A percentile compares a stretch with the other conserved stretches of the same genome.
phyloP scores from a whole-genome alignment of 1,140 invertebrate genomes.

The Zaprionus ornatus region DNA sequence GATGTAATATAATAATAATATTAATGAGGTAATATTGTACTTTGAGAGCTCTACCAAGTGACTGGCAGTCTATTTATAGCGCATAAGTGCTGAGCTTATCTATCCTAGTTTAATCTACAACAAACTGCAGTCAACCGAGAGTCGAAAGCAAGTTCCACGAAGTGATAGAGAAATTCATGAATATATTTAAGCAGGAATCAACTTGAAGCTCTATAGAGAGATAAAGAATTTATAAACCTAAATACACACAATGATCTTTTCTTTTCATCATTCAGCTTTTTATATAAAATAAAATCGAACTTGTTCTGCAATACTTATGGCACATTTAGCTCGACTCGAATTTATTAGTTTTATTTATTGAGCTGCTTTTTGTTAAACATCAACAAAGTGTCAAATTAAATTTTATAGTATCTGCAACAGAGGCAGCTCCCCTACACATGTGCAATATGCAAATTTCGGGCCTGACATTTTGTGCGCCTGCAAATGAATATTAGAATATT shows the following conservation, averaged over 20 bases:
- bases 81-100: background rate
- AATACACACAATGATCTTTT: too few relatives aligned
- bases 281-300: background rate
- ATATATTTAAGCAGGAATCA: background rate
- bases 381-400: conserved; percentile 15
- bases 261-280: too few relatives aligned
- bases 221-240: too few relatives aligned
- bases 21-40: background rate
- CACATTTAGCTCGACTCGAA: background rate
- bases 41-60: too few relatives aligned
- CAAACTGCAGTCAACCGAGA: too few relatives aligned
- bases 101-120: background rate
- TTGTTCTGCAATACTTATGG: background rate
- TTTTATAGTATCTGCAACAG: conserved; percentile 5
- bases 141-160: background rate
- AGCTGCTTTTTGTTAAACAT: conserved; percentile 10
- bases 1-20: background rate
- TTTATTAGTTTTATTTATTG: conserved; percentile 10
- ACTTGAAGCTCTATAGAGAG: too few relatives aligned
- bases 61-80: background rate
- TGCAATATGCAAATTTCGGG: conserved; percentile 37
- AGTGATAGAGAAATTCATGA: background rate
- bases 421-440: background rate
- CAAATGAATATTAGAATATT: conserved; percentile 7
- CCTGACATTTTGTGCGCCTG: conserved; percentile 50